phyloP scores from a whole-genome alignment of 2,113 vertebrate species.

The Leptocoma aspasia region DNA sequence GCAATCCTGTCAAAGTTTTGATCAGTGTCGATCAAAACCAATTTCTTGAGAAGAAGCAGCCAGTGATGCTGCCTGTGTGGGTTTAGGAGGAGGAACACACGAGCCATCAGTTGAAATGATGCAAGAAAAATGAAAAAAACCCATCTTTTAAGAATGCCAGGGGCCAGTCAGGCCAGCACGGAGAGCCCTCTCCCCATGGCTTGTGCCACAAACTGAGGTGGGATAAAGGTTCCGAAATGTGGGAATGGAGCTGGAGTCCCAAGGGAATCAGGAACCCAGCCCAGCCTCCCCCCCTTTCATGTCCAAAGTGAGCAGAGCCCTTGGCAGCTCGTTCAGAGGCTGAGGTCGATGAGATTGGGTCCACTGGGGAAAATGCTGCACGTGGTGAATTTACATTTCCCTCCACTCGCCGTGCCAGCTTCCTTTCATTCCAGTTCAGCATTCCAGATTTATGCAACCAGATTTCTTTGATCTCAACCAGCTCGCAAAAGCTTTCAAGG shows the following conservation, averaged over 20 bases:
- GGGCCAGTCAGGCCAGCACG: not conserved
- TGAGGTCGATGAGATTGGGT: rapidly evolving
- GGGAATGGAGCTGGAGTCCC: not conserved
- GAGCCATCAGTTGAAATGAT: not conserved
- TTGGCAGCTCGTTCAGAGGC: not conserved
- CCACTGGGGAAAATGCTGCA: not conserved
- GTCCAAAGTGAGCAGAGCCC: not conserved
- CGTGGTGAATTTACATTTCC: not conserved
- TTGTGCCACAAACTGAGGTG: not conserved
- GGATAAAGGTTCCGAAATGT: not conserved
- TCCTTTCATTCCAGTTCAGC: not conserved
- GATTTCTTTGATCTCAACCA: constrained; percentile 20
- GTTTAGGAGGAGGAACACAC: not conserved
- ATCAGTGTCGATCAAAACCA: not conserved
- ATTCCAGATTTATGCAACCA: constrained; percentile 16
- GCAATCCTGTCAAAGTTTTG: not conserved
- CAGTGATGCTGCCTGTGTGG: not conserved
- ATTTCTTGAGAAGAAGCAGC: not conserved
- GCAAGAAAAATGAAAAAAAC: not conserved
- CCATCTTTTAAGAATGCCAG: not conserved
- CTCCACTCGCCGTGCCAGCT: not conserved
- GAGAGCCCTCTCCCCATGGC: not conserved
- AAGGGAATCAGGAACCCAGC: not conserved
- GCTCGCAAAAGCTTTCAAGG: constrained; percentile 19
- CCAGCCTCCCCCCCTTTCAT: not conserved